A percentile compares a stretch with the other conserved stretches of the same genome.
Evolutionary conservation across 2,888 invertebrate genomes (phyloP).

Genomic region (Camponotus fellah): DNA sequence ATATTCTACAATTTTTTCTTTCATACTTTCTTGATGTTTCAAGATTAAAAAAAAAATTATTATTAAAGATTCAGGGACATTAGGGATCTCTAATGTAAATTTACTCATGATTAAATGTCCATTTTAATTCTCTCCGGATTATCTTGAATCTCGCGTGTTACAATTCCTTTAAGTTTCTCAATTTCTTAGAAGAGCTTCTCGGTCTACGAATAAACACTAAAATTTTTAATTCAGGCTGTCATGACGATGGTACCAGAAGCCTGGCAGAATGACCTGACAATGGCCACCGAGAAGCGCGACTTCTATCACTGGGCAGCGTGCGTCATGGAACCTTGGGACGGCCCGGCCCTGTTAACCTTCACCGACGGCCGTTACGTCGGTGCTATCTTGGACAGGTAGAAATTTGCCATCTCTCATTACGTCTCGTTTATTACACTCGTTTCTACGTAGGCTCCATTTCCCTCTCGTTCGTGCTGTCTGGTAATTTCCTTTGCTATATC

Average conservation of each 20-base stretch:
- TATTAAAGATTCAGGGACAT: neutral
- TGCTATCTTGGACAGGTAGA: conserved; percentile 90
- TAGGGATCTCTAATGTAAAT: neutral
- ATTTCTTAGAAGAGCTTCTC: neutral
- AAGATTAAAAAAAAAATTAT: neutral
- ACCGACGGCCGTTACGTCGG: conserved; percentile 99
- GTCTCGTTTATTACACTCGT: conserved; percentile 42
- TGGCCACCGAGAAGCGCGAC: conserved; percentile 96
- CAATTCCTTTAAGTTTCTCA: conserved; percentile 1
- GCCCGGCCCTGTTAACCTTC: conserved; percentile 98
- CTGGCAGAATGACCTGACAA: conserved; percentile 98
- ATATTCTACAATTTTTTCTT: neutral
- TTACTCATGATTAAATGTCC: neutral
- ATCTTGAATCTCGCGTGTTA: neutral
- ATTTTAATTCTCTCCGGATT: neutral
- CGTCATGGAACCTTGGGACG: conserved; percentile 99
- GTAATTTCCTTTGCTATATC: conserved; percentile 6
- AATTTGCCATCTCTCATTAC: conserved; percentile 68
- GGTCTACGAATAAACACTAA: conserved; percentile 8
- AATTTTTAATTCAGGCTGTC: conserved; percentile 89
- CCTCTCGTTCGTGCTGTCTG: conserved; percentile 48
- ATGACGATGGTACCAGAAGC: conserved; percentile 99
- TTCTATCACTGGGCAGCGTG: conserved; percentile 99
- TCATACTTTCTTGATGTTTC: neutral
- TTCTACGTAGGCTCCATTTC: conserved; percentile 58